Evolutionary conservation across 2,888 invertebrate species (phyloP).

Genomic region (Drosophila neutralis): DNA sequence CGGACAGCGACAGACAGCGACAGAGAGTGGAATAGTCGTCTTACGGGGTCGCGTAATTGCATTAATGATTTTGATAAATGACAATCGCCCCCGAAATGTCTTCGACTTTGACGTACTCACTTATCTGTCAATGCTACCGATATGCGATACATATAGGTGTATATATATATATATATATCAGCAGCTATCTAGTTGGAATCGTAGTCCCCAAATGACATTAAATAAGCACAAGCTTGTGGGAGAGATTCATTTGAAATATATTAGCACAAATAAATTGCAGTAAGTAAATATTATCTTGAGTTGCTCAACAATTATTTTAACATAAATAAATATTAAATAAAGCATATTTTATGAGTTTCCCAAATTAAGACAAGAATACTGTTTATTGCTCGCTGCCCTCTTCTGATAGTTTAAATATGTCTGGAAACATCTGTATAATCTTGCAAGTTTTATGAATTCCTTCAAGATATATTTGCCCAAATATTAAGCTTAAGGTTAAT

Average conservation of each 20-base stretch:
- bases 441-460: neutral
- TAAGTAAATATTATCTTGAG: neutral
- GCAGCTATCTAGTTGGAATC: neutral
- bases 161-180: neutral
- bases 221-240: neutral
- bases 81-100: slow-evolving; percentile 55
- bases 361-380: neutral
- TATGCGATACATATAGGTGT: neutral
- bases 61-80: slow-evolving; percentile 81
- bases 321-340: no score
- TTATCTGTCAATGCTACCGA: slow-evolving; percentile 6
- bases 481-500: no score
- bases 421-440: neutral
- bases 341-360: no score
- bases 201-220: neutral
- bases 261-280: neutral
- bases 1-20: neutral
- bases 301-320: neutral
- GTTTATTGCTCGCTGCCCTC: neutral
- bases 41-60: slow-evolving; percentile 68
- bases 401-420: neutral
- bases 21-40: slow-evolving; percentile 23
- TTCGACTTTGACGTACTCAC: slow-evolving; percentile 37
- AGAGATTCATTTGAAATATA: neutral
- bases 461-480: neutral